Evolutionary conservation across 2,888 invertebrate genomes (phyloP).

Genomic region (Lepidocyrtinus sp.): DNA sequence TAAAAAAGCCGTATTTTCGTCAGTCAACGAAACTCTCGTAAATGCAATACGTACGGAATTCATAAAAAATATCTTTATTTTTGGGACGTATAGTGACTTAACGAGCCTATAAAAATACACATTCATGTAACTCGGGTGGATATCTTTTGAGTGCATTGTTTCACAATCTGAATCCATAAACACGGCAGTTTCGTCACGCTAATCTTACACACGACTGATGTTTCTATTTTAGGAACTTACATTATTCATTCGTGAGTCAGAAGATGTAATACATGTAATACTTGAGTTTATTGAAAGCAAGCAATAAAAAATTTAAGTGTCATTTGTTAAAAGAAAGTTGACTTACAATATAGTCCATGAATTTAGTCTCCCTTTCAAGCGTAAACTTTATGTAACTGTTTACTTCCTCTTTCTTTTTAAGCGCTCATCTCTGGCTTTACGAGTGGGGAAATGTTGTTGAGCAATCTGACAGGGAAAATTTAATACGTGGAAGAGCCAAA

Average conservation of each 20-base stretch:
- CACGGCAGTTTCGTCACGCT: slow-evolving; percentile 33
- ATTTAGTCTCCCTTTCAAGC: no score
- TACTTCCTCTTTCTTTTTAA: slow-evolving; percentile 45
- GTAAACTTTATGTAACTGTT: slow-evolving; percentile 33
- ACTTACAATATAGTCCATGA: no score
- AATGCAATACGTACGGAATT: background rate
- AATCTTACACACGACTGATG: slow-evolving; percentile 1
- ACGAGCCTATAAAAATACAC: no score
- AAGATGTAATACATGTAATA: background rate
- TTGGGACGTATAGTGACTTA: no score
- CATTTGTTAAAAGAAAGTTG: background rate
- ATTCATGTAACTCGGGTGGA: background rate
- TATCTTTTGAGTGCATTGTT: slow-evolving; percentile 23
- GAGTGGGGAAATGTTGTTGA: slow-evolving; percentile 13
- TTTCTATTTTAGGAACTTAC: background rate
- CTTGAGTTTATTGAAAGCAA: slow-evolving; percentile 15
- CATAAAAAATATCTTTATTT: background rate
- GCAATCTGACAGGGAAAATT: background rate
- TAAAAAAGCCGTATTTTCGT: slow-evolving; percentile 43
- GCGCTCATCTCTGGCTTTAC: slow-evolving; percentile 15
- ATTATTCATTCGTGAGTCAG: background rate
- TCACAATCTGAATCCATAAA: slow-evolving; percentile 32
- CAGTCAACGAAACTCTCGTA: slow-evolving; percentile 26
- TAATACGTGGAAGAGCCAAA: background rate
- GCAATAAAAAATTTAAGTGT: slow-evolving; percentile 40